Evolutionary conservation across 2,113 vertebrate genomes (phyloP).

Genomic region (Salminus brasiliensis): DNA sequence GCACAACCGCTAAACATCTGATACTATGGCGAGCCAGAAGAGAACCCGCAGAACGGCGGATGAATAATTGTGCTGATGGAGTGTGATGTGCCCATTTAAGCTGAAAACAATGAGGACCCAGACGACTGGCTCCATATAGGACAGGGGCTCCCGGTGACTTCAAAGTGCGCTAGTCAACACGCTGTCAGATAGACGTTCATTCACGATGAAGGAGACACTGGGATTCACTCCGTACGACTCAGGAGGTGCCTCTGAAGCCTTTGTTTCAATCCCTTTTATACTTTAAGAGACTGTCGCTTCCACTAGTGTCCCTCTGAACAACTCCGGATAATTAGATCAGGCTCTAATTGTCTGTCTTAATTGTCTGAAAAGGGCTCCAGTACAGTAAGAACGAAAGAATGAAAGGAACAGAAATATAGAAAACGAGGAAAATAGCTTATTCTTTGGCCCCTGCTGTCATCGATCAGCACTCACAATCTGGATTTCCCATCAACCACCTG

Average conservation of each 20-base stretch:
- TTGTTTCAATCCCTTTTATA: neutral
- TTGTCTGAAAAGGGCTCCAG: neutral
- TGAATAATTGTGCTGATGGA: constrained; percentile 66
- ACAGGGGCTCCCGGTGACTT: constrained; percentile 49
- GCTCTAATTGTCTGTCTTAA: neutral
- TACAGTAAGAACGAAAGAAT: constrained; percentile 7
- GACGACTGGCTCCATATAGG: constrained; percentile 63
- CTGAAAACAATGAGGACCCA: constrained; percentile 66
- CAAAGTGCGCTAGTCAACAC: constrained; percentile 57
- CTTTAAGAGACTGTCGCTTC: neutral
- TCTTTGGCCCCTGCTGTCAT: constrained; percentile 70
- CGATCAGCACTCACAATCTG: constrained; percentile 72
- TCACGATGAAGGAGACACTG: constrained; percentile 45
- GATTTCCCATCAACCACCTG: constrained; percentile 79
- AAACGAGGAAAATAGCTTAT: constrained; percentile 56
- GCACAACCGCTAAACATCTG: constrained; percentile 59
- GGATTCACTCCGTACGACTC: constrained; percentile 21
- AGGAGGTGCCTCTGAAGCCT: neutral
- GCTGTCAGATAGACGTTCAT: constrained; percentile 53
- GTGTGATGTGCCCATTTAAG: constrained; percentile 66
- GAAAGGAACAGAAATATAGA: constrained; percentile 57
- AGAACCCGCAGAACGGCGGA: constrained; percentile 54
- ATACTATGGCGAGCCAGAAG: constrained; percentile 48
- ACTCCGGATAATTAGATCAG: neutral
- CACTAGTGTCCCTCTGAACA: neutral